These are phyloP conservation scores for Apostichopus japonicus DNA, from an alignment of 35 echinoderm and acorn worm genomes.

Conservation along the genomic window DNA sequence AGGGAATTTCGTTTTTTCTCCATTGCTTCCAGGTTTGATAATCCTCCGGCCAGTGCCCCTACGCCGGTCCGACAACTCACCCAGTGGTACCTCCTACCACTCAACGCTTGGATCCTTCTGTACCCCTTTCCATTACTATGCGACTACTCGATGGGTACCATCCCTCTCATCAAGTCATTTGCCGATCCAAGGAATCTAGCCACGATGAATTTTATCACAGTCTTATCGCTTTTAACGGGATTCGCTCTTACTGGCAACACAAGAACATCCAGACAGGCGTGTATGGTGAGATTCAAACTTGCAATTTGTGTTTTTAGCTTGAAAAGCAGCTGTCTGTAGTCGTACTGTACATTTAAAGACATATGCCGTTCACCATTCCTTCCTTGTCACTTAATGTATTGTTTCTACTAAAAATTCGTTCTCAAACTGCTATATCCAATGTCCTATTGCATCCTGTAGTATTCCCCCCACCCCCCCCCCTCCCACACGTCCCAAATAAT, in stretches of 20 bases:
- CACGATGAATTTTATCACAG: conserved; percentile 48
- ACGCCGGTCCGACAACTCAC: conserved; percentile 76
- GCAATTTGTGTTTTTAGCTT: no score
- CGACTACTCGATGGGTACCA: conserved; percentile 93
- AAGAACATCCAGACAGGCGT: conserved; percentile 59
- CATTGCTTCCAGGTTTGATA: conserved; percentile 78
- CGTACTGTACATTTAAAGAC: no score
- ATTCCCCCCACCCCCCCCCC: no score
- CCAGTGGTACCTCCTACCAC: conserved; percentile 72
- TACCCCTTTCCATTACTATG: conserved; percentile 73
- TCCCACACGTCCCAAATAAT: no score
- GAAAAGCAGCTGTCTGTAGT: no score
- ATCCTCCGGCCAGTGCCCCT: conserved; percentile 62
- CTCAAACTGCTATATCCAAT: no score
- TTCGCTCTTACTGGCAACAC: conserved; percentile 61
- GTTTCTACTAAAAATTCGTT: no score
- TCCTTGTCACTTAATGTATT: no score
- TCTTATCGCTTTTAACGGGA: conserved; percentile 22
- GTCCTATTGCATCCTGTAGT: no score
- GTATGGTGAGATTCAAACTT: conserved; percentile 64
- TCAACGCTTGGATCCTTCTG: conserved; percentile 75
- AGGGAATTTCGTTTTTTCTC: no score
- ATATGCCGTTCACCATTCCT: no score
- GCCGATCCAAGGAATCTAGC: conserved; percentile 81
- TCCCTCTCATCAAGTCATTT: conserved; percentile 67